Percentiles rank a stretch among this genome's conserved stretches.
Evolutionary conservation across 2,113 vertebrate species (phyloP).

Genomic region (Amazona guildingii): DNA sequence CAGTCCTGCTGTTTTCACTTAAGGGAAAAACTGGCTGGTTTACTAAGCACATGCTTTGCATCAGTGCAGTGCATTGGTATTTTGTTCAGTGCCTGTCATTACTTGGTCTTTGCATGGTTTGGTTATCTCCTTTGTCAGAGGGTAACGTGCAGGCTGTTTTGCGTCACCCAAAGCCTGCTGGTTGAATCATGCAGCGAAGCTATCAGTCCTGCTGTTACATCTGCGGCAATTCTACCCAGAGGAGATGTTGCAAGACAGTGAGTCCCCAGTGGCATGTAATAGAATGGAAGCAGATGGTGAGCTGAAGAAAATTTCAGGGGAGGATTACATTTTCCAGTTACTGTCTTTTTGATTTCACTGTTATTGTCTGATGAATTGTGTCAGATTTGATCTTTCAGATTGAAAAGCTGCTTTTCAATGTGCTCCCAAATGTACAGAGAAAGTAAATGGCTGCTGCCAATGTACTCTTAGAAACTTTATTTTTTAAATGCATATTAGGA

Average conservation of each 20-base stretch:
- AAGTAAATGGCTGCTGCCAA: slow-evolving; percentile 37
- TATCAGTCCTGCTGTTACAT: neutral
- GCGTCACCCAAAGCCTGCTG: neutral
- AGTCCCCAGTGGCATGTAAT: slow-evolving; percentile 51
- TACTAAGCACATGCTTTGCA: neutral
- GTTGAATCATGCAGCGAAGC: neutral
- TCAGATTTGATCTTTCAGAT: slow-evolving; percentile 60
- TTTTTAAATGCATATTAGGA: slow-evolving; percentile 28
- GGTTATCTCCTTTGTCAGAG: neutral
- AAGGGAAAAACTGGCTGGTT: neutral
- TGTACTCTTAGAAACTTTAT: slow-evolving; percentile 21
- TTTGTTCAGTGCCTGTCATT: neutral
- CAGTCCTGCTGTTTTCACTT: neutral
- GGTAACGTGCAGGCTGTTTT: neutral
- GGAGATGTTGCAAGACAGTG: slow-evolving; percentile 27
- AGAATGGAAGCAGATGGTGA: slow-evolving; percentile 61
- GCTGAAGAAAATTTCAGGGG: slow-evolving; percentile 54
- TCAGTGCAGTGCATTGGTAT: rapidly evolving
- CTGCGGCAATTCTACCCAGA: slow-evolving; percentile 29
- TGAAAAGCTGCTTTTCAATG: slow-evolving; percentile 45
- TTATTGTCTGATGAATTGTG: slow-evolving; percentile 66
- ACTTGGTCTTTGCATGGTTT: rapidly evolving
- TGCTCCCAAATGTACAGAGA: slow-evolving; percentile 40
- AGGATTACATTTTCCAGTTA: slow-evolving; percentile 63
- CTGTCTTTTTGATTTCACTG: slow-evolving; percentile 65